Conservation (phyloP, 2,797 vertebrate genomes). For the Danio jaintianensis region DNA sequence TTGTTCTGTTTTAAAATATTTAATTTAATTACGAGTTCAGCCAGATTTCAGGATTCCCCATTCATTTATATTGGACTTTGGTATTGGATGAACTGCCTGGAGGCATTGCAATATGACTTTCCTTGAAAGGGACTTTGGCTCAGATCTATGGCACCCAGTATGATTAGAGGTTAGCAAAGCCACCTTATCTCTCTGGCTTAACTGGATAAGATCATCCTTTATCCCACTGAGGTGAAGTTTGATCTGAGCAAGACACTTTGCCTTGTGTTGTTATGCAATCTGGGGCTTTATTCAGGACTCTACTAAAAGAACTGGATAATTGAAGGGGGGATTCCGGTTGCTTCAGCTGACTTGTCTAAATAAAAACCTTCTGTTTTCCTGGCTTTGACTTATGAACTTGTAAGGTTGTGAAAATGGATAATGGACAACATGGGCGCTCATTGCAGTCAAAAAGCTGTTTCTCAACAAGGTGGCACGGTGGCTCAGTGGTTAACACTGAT, state of each 20-base stretch:
- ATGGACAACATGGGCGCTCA: neutral
- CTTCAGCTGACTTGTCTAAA: neutral
- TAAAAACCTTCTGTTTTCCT: slow-evolving; percentile 15
- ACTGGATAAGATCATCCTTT: slow-evolving; percentile 41
- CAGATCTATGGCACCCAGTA: slow-evolving; percentile 36
- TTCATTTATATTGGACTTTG: too few species aligned
- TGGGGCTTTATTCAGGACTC: neutral
- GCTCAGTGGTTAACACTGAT: too few species aligned
- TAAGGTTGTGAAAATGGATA: neutral
- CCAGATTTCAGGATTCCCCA: too few species aligned
- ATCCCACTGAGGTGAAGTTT: slow-evolving; percentile 28
- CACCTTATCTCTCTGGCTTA: slow-evolving; percentile 56
- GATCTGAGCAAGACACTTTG: neutral
- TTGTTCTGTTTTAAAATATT: too few species aligned
- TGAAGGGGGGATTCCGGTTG: neutral
- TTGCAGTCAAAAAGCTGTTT: neutral
- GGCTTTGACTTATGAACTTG: neutral
- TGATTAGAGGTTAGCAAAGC: slow-evolving; percentile 33
- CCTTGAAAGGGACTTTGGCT: neutral
- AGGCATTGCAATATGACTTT: too few species aligned
- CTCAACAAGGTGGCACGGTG: too few species aligned
- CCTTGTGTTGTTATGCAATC: slow-evolving; percentile 27
- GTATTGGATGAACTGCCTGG: too few species aligned
- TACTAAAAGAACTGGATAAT: neutral
- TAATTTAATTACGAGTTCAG: too few species aligned